These are phyloP conservation scores for Hippoglossus stenolepis DNA, from an alignment of 2,113 vertebrate species.

Conservation along the genomic window DNA sequence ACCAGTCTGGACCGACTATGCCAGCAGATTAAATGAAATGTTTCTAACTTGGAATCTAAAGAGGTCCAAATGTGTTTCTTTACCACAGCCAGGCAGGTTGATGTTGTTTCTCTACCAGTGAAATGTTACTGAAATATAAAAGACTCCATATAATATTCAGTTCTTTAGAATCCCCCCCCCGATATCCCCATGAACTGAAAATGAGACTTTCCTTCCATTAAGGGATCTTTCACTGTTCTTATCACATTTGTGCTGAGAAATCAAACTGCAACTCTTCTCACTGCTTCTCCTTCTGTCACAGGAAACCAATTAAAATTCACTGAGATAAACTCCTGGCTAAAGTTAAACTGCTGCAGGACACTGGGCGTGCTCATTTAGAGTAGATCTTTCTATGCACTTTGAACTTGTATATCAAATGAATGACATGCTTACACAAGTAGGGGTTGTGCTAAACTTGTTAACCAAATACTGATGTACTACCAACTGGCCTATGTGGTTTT, in stretches of 20 bases:
- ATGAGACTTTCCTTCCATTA: background rate
- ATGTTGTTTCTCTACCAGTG: conserved; percentile 13
- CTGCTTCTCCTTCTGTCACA: conserved; percentile 26
- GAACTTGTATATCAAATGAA: conserved; percentile 23
- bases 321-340: conserved; percentile 41
- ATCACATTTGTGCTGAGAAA: conserved; percentile 30
- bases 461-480: background rate
- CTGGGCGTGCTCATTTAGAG: conserved; percentile 35
- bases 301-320: conserved; percentile 47
- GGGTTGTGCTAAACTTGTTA: conserved; percentile 2
- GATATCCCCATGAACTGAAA: background rate
- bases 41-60: conserved; percentile 8
- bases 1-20: too few relatives aligned
- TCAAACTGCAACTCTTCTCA: conserved; percentile 44
- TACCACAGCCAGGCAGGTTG: background rate
- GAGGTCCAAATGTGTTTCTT: conserved; percentile 29
- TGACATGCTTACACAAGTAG: background rate
- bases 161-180: too few relatives aligned
- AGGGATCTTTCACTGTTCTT: conserved; percentile 5
- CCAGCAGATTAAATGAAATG: background rate
- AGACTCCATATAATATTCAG: background rate
- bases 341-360: conserved; percentile 52
- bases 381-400: conserved; percentile 15
- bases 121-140: conserved; percentile 19
- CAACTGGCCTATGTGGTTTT: too few relatives aligned